Percentiles rank a stretch among this genome's conserved stretches.
phyloP scores from a whole-genome alignment of 2,113 vertebrate genomes.

The Plecotus auritus region DNA sequence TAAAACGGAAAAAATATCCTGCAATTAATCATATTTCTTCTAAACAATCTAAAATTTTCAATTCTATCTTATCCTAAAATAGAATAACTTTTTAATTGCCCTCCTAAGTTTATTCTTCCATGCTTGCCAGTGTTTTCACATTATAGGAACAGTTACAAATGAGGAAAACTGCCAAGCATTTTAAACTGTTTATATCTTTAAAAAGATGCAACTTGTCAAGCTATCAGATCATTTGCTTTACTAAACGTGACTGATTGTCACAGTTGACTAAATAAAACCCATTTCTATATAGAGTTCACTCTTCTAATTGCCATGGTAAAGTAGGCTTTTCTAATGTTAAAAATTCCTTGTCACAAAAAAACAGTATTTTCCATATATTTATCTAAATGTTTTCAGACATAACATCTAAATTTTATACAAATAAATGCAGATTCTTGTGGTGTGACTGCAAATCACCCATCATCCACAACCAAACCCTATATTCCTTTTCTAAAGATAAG shows the following conservation, averaged over 20 bases:
- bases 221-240: slow-evolving; percentile 13
- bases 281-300: not conserved
- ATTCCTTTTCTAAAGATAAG: not conserved
- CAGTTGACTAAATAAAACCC: not conserved
- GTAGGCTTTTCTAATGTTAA: not conserved
- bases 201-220: not conserved
- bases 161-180: not conserved
- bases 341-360: not conserved
- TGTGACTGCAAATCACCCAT: not conserved
- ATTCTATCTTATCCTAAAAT: not conserved
- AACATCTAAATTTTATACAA: slow-evolving; percentile 6
- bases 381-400: not conserved
- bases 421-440: not conserved
- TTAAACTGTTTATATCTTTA: not conserved
- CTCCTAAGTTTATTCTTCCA: slow-evolving; percentile 22
- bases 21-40: not conserved
- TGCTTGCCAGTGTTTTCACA: not conserved
- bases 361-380: not conserved
- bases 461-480: not conserved
- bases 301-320: not conserved
- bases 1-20: not conserved
- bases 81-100: not conserved
- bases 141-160: slow-evolving; percentile 1
- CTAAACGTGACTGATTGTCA: not conserved
- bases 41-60: not conserved